Conservation (phyloP, 1,140 invertebrate genomes). For the Pissodes strobi region DNA sequence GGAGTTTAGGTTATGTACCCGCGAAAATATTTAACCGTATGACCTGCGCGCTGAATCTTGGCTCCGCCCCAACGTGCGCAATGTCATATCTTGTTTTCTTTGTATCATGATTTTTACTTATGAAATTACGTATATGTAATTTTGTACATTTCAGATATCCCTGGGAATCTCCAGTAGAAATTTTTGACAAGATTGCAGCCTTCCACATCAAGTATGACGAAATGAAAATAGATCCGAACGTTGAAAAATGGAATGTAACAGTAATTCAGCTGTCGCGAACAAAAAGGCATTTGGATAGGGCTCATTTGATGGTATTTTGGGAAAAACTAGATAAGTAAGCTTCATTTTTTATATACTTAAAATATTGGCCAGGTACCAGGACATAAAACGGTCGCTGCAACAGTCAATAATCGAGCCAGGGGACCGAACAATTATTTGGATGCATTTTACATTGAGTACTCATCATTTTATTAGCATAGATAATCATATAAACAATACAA, state of each 20-base stretch:
- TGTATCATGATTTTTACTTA: too few relatives aligned
- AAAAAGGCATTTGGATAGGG: slow-evolving; percentile 95
- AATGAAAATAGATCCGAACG: slow-evolving; percentile 91
- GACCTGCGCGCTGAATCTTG: too few relatives aligned
- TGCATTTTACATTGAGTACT: too few relatives aligned
- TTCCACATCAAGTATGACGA: slow-evolving; percentile 98
- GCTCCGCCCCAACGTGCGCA: too few relatives aligned
- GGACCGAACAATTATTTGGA: not conserved
- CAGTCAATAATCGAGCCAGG: not conserved
- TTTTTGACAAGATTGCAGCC: slow-evolving; percentile 95
- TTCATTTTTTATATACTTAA: too few relatives aligned
- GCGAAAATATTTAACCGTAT: too few relatives aligned
- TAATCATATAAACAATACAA: not conserved
- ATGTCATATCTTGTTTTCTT: too few relatives aligned
- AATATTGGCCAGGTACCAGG: not conserved
- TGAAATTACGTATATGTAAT: too few relatives aligned
- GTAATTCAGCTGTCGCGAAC: slow-evolving; percentile 89
- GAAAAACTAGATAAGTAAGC: slow-evolving; percentile 91
- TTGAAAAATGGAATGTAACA: slow-evolving; percentile 94
- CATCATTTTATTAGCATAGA: not conserved
- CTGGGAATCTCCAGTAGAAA: slow-evolving; percentile 97
- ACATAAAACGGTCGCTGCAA: not conserved
- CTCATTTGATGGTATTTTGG: slow-evolving; percentile 95
- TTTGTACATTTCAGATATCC: slow-evolving; percentile 87
- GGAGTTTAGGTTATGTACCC: too few relatives aligned